Base-by-base conservation (phyloP, 2,888 invertebrate species). In the Gerosis bhagava region DNA sequence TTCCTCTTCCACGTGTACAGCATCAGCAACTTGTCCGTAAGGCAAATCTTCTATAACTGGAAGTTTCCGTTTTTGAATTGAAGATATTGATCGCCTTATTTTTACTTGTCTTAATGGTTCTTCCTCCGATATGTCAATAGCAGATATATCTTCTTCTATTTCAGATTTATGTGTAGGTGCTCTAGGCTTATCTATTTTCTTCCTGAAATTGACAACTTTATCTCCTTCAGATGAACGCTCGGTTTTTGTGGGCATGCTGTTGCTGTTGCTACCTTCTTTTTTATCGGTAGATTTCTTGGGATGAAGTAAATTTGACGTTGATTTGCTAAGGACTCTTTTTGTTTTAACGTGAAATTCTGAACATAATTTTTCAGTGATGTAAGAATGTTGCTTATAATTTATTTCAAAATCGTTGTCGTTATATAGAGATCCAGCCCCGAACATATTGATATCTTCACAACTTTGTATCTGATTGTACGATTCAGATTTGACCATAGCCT, bases 331-430 rank as follows among this genome's bases (percentile, higher is more conserved):
- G 29, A 89, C 89, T 56, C 90, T 84, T 62, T 93, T 93, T 4
- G 93, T 93, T 75, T 93, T 93, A 0, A 93, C 93, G 59, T 93
- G 93, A 62, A 93, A 93, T 71, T 93, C 93, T 3, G 92, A 92
- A 72, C 92, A 93, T 17, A 93, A 77, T 60, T 93, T 92, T 59
- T 93, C 92, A 8, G 93, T 93, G 26, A 93, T 93, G 55, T 89
- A 93, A 0, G 93, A 93, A 60, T 92, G 91, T 43, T 91, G 91
- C 52, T 90, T 89, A 56, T 72, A 87, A 60, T 87, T 87, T 5
- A 89, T 86, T 78, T 88, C 88, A 41, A 87, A 91, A 73, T 77
- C 91, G 70, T 73, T 91, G 65, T 82, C 91, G 57, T 84, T 92
- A 77, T 80, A 91, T 61, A 91, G 59, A 70, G 91, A 89, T 28